These are phyloP conservation scores for Colistium nudipinnis DNA, from an alignment of 2,113 vertebrate species.

Conservation along the genomic window DNA sequence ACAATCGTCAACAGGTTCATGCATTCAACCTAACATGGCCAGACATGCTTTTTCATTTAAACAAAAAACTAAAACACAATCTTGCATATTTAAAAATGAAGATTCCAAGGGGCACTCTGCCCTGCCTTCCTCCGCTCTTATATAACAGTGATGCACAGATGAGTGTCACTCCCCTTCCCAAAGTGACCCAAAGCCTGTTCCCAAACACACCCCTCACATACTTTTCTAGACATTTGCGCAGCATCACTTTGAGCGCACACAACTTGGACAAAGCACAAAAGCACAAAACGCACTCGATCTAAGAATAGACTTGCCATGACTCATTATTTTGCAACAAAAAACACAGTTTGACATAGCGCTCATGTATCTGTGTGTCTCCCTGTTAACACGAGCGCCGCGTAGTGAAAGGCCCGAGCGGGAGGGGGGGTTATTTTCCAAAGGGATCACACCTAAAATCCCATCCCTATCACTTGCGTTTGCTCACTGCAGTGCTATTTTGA, in stretches of 20 bases:
- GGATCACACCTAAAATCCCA: conserved; percentile 44
- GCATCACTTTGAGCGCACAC: conserved; percentile 69
- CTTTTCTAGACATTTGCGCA: conserved; percentile 36
- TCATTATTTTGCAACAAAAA: conserved; percentile 79
- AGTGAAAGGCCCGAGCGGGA: conserved; percentile 6
- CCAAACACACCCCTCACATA: conserved; percentile 33
- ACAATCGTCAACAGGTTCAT: conserved; percentile 4
- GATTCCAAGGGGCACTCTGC: conserved; percentile 4
- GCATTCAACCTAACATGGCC: background rate
- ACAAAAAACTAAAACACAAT: background rate
- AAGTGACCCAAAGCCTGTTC: conserved; percentile 51
- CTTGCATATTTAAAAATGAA: background rate
- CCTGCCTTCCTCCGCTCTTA: conserved; percentile 14
- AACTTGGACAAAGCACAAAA: conserved; percentile 69
- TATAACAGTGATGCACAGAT: conserved; percentile 23
- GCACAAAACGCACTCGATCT: conserved; percentile 63
- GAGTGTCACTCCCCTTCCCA: conserved; percentile 18
- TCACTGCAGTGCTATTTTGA: conserved; percentile 76
- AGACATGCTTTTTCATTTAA: background rate
- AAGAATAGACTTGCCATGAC: conserved; percentile 78
- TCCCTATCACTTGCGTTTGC: conserved; percentile 68
- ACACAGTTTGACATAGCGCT: conserved; percentile 57
- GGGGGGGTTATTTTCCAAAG: conserved; percentile 35
- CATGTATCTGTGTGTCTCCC: conserved; percentile 32
- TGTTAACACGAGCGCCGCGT: conserved; percentile 20